These are phyloP conservation scores for Epizoanthus scotinus DNA, from an alignment of 92 coral and sea anemone genomes.

Conservation along the genomic window DNA sequence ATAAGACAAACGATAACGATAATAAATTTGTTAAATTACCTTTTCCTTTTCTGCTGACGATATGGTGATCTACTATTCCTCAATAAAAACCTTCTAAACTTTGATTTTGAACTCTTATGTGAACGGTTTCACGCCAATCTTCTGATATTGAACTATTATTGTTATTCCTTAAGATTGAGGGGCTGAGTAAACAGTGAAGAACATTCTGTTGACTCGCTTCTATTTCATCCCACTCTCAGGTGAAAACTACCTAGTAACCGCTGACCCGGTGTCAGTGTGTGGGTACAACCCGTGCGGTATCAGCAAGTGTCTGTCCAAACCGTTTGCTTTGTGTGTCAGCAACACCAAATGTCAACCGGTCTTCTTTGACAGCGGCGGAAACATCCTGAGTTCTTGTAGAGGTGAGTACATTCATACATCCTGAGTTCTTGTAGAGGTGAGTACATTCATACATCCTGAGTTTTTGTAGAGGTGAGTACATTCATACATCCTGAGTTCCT, in stretches of 20 bases:
- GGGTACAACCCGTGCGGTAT: constrained; percentile 85
- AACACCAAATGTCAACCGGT: constrained; percentile 77
- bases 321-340: constrained; percentile 78
- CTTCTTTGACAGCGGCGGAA: constrained; percentile 71
- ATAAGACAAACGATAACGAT: too few species aligned
- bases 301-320: constrained; percentile 74
- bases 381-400: constrained; percentile 62
- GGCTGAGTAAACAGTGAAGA: neutral
- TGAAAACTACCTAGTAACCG: constrained; percentile 36
- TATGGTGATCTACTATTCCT: too few species aligned
- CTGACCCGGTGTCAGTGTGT: constrained; percentile 67
- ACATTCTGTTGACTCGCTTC: too few species aligned
- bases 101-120: too few species aligned
- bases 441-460: constrained; percentile 40
- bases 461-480: constrained; percentile 65
- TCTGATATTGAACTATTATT: too few species aligned
- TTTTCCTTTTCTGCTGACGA: too few species aligned
- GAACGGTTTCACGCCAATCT: too few species aligned
- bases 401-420: constrained; percentile 47
- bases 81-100: too few species aligned
- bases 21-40: too few species aligned
- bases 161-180: neutral
- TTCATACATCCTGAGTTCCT: constrained; percentile 47
- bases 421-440: constrained; percentile 70
- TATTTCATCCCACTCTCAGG: neutral